Evolutionary conservation across 1,140 invertebrate species (phyloP), one percentile per base, ranked within the genome.

Genomic region (Mizuhopecten yessoensis): DNA sequence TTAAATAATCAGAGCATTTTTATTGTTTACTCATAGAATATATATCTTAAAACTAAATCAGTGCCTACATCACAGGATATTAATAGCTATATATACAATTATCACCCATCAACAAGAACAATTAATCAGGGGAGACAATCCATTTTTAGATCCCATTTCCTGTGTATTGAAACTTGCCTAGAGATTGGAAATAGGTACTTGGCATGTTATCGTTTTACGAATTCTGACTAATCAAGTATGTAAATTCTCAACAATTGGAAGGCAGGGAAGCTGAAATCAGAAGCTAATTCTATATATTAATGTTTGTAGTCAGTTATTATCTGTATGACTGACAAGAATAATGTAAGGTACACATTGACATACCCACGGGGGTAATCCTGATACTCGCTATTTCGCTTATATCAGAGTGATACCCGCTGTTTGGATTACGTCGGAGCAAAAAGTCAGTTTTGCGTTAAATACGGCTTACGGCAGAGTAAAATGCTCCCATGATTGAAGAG

Each of bases 181-280:
- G 45, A 2, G 45, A 49, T 49, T 23, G 20, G 3, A 49, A 15
- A 49, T 49, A 9, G 5, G 7, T 75, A 75, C 1, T 29, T 11
- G 29, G 15, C n/a, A 29, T 75, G 17, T 75, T n/a, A 75, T 75
- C 11, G 29, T 75, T 75, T 75, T 75, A 29, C 57, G 29, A 75
- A 75, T 75, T 75, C n/a, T 75, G 57, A 75, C 17, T 29, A 29
- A 75, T 75, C 57, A 75, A 75, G 57, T n/a, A 75, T 75, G 57
- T 75, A 75, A 75, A 29, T 75, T 29, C 57, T n/a, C 29, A 75
- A 75, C 57, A 75, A 75, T 17, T n/a, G n/a, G 5, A 29, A 75
- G n/a, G 57, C n/a, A 29, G 2, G 1, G 20, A 5, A 75, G 57
- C 20, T 75, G n/a, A 29, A 75, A 29, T 75, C n/a, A n/a, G 29